Evolutionary conservation across 1,140 invertebrate genomes (phyloP).

Genomic region (Metopolophium dirhodum): DNA sequence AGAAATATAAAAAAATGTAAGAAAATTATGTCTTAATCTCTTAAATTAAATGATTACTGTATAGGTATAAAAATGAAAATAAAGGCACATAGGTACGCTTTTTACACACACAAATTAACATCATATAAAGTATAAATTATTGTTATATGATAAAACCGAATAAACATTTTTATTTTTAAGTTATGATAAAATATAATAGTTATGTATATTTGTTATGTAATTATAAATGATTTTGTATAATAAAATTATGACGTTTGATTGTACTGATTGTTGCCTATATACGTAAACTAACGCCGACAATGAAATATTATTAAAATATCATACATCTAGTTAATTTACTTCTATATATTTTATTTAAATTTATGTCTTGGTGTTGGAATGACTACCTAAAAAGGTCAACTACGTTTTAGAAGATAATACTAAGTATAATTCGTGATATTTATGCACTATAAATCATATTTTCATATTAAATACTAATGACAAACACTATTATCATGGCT

Average conservation of each 20-base stretch:
- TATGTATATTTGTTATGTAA: not conserved
- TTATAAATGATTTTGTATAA: not conserved
- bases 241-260: not conserved
- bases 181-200: not conserved
- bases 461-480: not conserved
- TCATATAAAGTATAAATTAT: not conserved
- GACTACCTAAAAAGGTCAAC: not conserved
- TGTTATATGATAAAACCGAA: not conserved
- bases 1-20: too few species aligned
- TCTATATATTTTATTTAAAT: not conserved
- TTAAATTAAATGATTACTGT: too few species aligned
- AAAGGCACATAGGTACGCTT: not conserved
- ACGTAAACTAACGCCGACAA: not conserved
- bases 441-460: conserved; percentile 6
- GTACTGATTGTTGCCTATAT: not conserved
- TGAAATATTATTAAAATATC: not conserved
- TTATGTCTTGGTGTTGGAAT: not conserved
- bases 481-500: not conserved
- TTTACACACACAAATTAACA: not conserved
- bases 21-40: too few species aligned
- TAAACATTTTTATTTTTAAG: not conserved
- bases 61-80: too few species aligned
- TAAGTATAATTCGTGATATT: not conserved
- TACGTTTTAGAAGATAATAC: not conserved
- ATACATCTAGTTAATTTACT: not conserved